Base-by-base conservation (phyloP, 2,113 vertebrate species). In the Ursus arctos region DNA sequence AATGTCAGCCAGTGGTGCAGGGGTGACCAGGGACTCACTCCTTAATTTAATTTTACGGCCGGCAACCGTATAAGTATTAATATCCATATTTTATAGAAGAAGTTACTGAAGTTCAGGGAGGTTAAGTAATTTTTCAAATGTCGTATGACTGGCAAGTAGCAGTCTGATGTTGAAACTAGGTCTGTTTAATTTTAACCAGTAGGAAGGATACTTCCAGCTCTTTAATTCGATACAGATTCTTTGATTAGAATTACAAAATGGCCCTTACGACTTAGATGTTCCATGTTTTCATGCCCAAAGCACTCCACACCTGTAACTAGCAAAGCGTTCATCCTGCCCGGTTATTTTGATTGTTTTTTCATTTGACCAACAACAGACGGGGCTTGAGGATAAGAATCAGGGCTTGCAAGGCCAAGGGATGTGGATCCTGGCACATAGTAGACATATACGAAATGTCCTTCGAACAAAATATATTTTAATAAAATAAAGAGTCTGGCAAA, bases 121-220 rank as follows among this genome's bases (percentile, higher is more conserved):
- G 80, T 88, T 95, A 97, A 94, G 51, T 84, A 77, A 87, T 61
- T 94, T 90, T 93, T 40, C 16, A 97, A 95, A 96, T 92, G 53
- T 81, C 65, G 43, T 53, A 61, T 83, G 90, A 8, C 63, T 72
- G 49, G 33, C 61, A 93, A 91, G 53, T 88, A 81, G 80, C 61
- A 91, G n/a, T 84, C 26, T n/a, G 24, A 88, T 80, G 92, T 89
- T 74, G 19, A 84, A 95, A 97, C 31, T 7, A 74, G 72, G 55
- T 91, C 74, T 95, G 22, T 89, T 89, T 96, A 82, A 89, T 91
- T 97, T 98, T 97, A 95, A 86, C 59, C 21, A 95, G 69, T 69
- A 74, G 18, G 57, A 88, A 80, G 33, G 61, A 69, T 65, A 83
- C 15, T 91, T 97, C 51, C 84, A 74, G 26, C 40, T 89, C 47